Evolutionary conservation across 2,888 invertebrate genomes (phyloP).

Genomic region (Theristus sp.): DNA sequence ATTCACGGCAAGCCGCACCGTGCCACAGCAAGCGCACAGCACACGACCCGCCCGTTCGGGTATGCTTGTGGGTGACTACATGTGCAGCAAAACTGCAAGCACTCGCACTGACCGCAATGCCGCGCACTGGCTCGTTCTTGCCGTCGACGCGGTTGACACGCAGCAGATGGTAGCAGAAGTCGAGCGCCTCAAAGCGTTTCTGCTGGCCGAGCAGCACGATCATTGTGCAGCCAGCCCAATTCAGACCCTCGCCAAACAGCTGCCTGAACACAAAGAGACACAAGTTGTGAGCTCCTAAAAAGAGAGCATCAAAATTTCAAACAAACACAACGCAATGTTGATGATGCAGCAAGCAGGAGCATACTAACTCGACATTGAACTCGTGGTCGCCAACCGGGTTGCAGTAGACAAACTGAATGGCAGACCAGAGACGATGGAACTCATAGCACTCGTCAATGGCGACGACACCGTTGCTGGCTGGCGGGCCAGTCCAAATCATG

Average conservation of each 20-base stretch:
- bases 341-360: background rate
- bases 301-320: background rate
- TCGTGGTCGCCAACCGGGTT: constrained; percentile 87
- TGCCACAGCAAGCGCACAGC: too few relatives aligned
- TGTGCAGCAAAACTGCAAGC: too few relatives aligned
- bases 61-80: too few relatives aligned
- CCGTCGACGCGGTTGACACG: constrained; percentile 85
- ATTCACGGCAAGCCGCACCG: too few relatives aligned
- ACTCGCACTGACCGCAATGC: constrained; percentile 57
- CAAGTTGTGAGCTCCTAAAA: too few relatives aligned
- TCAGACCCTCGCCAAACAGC: constrained; percentile 88
- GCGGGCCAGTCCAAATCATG: constrained; percentile 39
- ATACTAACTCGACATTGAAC: constrained; percentile 76
- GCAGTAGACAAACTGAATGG: constrained; percentile 90
- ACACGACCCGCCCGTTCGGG: too few relatives aligned
- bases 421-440: constrained; percentile 91
- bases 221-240: constrained; percentile 96
- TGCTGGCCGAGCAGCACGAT: constrained; percentile 85
- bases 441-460: constrained; percentile 90
- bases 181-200: constrained; percentile 80
- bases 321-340: background rate
- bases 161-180: constrained; percentile 94
- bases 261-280: constrained; percentile 47
- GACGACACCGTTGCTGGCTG: constrained; percentile 73
- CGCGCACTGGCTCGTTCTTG: constrained; percentile 80